These are phyloP conservation scores for Threskiornis aethiopicus DNA, from an alignment of 2,797 vertebrate genomes.

Conservation along the genomic window DNA sequence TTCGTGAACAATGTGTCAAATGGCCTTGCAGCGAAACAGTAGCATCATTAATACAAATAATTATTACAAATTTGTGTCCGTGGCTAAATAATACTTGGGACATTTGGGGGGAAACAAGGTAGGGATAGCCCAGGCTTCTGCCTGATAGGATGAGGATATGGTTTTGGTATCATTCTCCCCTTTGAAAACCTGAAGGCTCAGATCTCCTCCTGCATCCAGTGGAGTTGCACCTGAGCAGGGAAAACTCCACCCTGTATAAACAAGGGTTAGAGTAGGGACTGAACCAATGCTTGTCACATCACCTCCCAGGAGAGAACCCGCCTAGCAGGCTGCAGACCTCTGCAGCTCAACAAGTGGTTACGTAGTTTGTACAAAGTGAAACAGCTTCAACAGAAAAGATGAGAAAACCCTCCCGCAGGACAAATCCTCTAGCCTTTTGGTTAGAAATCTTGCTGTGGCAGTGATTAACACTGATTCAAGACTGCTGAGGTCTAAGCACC, in stretches of 20 bases:
- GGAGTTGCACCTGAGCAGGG: neutral
- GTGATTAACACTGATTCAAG: neutral
- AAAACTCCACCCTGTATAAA: neutral
- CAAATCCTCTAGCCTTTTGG: neutral
- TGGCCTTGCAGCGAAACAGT: neutral
- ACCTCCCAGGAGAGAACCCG: neutral
- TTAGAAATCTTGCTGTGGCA: neutral
- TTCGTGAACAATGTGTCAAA: neutral
- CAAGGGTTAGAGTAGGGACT: neutral
- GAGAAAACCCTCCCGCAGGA: neutral
- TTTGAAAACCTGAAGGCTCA: neutral
- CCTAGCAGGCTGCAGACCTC: neutral
- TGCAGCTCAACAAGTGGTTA: neutral
- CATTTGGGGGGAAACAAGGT: neutral
- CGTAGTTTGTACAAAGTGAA: neutral
- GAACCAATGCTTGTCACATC: neutral
- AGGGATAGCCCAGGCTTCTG: neutral
- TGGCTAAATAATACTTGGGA: neutral
- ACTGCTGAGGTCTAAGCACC: neutral
- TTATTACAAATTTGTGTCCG: neutral
- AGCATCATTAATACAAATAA: neutral
- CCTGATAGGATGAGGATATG: neutral
- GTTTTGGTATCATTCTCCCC: neutral
- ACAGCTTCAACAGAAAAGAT: neutral
- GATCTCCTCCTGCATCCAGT: neutral